Evolutionary conservation across 2,797 vertebrate species (phyloP).

Genomic region (Xerus rutilus): DNA sequence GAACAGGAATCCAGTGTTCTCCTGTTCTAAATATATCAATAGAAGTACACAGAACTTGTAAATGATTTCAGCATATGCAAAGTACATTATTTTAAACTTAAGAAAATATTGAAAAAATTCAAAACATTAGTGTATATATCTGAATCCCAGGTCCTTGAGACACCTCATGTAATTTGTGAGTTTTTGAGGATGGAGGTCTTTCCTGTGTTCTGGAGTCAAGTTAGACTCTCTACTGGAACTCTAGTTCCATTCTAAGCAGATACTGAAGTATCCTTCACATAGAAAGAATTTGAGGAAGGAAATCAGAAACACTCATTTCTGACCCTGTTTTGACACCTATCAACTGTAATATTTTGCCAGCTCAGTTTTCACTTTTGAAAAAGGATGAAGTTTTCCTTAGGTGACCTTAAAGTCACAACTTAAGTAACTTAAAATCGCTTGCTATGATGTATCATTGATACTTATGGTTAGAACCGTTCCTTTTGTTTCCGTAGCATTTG

Average conservation of each 20-base stretch:
- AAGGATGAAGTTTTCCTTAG: conserved; percentile 25
- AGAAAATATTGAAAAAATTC: background rate
- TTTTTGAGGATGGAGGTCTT: background rate
- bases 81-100: background rate
- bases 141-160: background rate
- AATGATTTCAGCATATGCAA: background rate
- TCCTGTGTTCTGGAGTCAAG: background rate
- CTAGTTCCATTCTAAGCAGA: background rate
- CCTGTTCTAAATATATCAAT: background rate
- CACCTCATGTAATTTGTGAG: background rate
- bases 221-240: background rate
- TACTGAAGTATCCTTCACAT: background rate
- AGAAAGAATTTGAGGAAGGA: conserved; percentile 21
- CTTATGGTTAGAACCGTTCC: background rate
- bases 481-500: background rate
- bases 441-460: background rate
- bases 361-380: conserved; percentile 18
- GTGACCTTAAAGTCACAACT: conserved; percentile 52
- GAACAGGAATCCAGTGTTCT: background rate
- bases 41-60: background rate
- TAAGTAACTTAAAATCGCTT: conserved; percentile 46
- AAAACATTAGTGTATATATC: background rate
- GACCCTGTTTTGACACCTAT: conserved; percentile 39
- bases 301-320: conserved; percentile 23
- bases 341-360: conserved; percentile 43